phyloP scores from a whole-genome alignment of 2,113 vertebrate species.

The Tetrax tetrax region DNA sequence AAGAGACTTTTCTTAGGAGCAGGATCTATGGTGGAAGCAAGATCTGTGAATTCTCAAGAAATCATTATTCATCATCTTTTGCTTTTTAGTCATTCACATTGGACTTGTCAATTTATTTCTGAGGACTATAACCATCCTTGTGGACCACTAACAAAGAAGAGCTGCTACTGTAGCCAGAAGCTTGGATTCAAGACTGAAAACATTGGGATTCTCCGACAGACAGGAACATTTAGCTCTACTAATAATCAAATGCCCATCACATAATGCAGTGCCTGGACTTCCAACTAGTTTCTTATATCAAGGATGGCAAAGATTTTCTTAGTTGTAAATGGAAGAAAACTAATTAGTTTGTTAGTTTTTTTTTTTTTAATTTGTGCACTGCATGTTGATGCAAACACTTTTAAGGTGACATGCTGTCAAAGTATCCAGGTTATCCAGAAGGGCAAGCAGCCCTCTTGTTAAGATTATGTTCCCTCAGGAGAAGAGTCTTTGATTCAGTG shows the following conservation, averaged over 20 bases:
- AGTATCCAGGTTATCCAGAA: not conserved
- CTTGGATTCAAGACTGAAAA: not conserved
- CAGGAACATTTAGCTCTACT: not conserved
- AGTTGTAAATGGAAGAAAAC: not conserved
- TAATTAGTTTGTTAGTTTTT: not conserved
- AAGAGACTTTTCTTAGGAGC: not conserved
- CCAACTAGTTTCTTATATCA: not conserved
- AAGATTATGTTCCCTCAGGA: not conserved
- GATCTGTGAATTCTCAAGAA: not conserved
- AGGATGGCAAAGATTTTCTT: not conserved
- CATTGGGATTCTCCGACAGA: not conserved
- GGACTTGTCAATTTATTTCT: not conserved
- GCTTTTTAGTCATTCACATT: not conserved
- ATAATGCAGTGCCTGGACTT: not conserved
- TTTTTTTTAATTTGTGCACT: not conserved
- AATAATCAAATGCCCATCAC: not conserved
- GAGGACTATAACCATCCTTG: not conserved
- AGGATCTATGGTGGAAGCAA: not conserved
- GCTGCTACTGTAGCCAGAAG: not conserved
- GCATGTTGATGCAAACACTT: not conserved
- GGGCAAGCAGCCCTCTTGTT: not conserved
- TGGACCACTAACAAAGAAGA: not conserved
- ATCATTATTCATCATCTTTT: not conserved
- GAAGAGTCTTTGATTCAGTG: not conserved
- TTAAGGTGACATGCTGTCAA: not conserved